Conservation (phyloP, 2,797 vertebrate genomes). For the Atherinosoma microstoma region DNA sequence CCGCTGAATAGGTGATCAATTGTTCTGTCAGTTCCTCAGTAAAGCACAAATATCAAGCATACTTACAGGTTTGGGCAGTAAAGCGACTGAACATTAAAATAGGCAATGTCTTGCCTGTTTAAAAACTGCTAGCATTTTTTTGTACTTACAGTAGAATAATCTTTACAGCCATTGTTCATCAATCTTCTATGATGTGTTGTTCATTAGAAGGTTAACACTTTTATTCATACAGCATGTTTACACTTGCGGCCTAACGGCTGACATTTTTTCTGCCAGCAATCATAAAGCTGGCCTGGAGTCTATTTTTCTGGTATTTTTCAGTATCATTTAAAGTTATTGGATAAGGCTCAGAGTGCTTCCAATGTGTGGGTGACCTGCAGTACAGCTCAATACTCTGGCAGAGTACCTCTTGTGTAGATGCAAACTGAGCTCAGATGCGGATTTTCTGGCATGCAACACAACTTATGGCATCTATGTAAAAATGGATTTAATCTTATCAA, state of each 20-base stretch:
- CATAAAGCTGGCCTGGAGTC: neutral
- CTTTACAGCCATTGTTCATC: neutral
- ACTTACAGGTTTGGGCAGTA: constrained; percentile 22
- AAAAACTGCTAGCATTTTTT: neutral
- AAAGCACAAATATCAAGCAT: constrained; percentile 19
- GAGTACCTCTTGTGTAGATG: neutral
- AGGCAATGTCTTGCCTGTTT: neutral
- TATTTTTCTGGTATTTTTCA: neutral
- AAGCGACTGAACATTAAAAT: neutral
- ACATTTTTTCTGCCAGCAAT: neutral
- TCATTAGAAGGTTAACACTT: neutral
- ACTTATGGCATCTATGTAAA: constrained; percentile 2
- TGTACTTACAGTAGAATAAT: neutral
- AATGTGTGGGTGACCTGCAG: neutral
- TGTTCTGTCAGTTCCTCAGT: constrained; percentile 36
- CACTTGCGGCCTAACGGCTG: neutral
- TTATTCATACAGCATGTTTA: neutral
- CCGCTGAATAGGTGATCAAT: constrained; percentile 27
- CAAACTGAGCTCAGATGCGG: neutral
- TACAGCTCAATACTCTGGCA: neutral
- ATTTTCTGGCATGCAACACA: neutral
- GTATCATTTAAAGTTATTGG: neutral
- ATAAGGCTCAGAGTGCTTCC: constrained; percentile 5
- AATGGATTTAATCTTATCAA: constrained; percentile 3
- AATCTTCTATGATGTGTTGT: neutral